Evolutionary conservation across 2,797 vertebrate genomes (phyloP).

Genomic region (Chaetophractus vellerosus): DNA sequence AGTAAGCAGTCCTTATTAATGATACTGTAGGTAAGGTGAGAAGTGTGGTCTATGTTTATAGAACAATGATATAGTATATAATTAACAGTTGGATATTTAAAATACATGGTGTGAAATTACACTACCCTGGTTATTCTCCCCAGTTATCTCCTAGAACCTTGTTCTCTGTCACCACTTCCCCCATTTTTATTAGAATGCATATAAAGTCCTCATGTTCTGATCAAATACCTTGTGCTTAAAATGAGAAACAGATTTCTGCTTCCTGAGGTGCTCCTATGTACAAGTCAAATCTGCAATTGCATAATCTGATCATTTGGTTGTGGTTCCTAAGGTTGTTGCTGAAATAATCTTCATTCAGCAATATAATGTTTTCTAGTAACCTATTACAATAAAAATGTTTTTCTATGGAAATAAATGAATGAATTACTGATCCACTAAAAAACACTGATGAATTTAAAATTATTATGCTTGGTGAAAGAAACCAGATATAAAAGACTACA

Average conservation of each 20-base stretch:
- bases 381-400: slow-evolving; percentile 76
- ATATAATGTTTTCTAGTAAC: slow-evolving; percentile 72
- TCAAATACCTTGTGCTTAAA: slow-evolving; percentile 86
- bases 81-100: slow-evolving; percentile 88
- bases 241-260: slow-evolving; percentile 86
- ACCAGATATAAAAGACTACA: too few species aligned
- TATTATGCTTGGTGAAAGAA: too few species aligned
- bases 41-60: slow-evolving; percentile 84
- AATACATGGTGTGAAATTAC: slow-evolving; percentile 82
- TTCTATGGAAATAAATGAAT: slow-evolving; percentile 89
- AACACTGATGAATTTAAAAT: too few species aligned
- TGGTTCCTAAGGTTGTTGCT: slow-evolving; percentile 85
- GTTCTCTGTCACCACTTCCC: slow-evolving; percentile 76
- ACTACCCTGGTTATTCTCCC: slow-evolving; percentile 81
- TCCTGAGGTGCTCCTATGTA: slow-evolving; percentile 84
- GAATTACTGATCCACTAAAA: too few species aligned
- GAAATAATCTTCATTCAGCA: slow-evolving; percentile 70
- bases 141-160: slow-evolving; percentile 78
- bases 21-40: slow-evolving; percentile 84
- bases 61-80: slow-evolving; percentile 88
- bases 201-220: slow-evolving; percentile 83
- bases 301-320: slow-evolving; percentile 86
- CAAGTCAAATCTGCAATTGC: slow-evolving; percentile 79
- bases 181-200: slow-evolving; percentile 87
- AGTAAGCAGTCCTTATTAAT: slow-evolving; percentile 85